Percentiles rank a stretch among this genome's conserved stretches.
Conservation (phyloP, 2,797 vertebrate species). For the Chanos chanos region DNA sequence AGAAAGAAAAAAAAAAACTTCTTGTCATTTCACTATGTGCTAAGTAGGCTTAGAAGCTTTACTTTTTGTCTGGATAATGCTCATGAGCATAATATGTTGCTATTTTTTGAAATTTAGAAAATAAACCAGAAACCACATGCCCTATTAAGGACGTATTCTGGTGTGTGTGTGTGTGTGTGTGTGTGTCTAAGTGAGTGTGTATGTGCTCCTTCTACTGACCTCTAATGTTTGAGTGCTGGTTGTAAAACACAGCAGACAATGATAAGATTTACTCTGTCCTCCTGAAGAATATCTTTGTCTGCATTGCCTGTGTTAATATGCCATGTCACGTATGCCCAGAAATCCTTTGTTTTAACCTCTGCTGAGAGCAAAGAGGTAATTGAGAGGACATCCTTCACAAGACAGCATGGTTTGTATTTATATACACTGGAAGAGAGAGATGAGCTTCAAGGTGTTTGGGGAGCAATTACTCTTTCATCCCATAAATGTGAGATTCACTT, state of each 20-base stretch:
- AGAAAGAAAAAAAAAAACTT: no score
- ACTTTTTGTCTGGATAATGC: no score
- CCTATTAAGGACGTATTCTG: slow-evolving; percentile 3
- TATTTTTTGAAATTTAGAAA: no score
- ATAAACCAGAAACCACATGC: not conserved
- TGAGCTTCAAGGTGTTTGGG: slow-evolving; percentile 59
- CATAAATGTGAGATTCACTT: slow-evolving; percentile 66
- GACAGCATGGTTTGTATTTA: slow-evolving; percentile 57
- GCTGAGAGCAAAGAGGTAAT: slow-evolving; percentile 43
- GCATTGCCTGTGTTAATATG: slow-evolving; percentile 43
- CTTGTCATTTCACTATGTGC: no score
- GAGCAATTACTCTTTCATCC: slow-evolving; percentile 72
- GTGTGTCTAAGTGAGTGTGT: not conserved
- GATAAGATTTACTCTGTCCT: slow-evolving; percentile 21
- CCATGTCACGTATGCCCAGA: slow-evolving; percentile 49
- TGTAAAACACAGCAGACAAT: slow-evolving; percentile 33
- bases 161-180: no score
- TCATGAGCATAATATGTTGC: no score
- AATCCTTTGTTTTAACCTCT: slow-evolving; percentile 61
- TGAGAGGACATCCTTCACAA: slow-evolving; percentile 62
- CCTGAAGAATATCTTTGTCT: slow-evolving; percentile 31
- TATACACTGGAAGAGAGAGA: slow-evolving; percentile 52
- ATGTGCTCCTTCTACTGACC: slow-evolving; percentile 35
- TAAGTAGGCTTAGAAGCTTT: no score
- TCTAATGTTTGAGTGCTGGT: slow-evolving; percentile 20